phyloP scores from a whole-genome alignment of 2,888 invertebrate genomes.

The Galerucella calmariensis region DNA sequence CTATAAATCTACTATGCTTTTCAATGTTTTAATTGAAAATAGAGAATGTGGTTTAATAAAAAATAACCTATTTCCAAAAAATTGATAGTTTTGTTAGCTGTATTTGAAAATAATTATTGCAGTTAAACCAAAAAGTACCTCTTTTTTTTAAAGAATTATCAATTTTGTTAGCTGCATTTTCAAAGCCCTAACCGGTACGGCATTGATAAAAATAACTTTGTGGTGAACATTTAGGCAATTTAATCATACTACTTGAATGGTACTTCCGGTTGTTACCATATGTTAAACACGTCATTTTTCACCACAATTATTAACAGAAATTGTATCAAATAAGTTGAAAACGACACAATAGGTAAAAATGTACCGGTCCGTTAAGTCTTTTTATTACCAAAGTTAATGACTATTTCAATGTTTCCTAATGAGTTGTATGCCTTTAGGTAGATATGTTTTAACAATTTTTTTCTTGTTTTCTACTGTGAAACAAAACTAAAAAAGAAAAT shows the following conservation, averaged over 20 bases:
- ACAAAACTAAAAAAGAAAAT: too few relatives aligned
- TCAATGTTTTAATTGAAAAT: too few relatives aligned
- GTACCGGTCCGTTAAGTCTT: constrained; percentile 53
- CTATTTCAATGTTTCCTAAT: not conserved
- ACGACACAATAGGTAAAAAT: constrained; percentile 55
- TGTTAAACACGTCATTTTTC: constrained; percentile 61
- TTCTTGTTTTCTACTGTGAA: too few relatives aligned
- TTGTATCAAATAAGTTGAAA: constrained; percentile 63
- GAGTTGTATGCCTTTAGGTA: too few relatives aligned
- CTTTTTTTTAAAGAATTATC: not conserved
- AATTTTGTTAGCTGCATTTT: not conserved
- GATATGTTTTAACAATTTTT: too few relatives aligned
- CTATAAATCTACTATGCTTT: too few relatives aligned
- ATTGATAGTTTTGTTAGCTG: too few relatives aligned
- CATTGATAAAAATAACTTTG: constrained; percentile 47
- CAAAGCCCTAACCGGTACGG: not conserved
- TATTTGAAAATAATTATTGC: too few relatives aligned
- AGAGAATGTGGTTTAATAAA: too few relatives aligned
- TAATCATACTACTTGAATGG: constrained; percentile 61
- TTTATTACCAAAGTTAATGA: not conserved
- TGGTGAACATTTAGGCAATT: constrained; percentile 61
- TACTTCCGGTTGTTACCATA: constrained; percentile 61
- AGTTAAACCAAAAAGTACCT: too few relatives aligned
- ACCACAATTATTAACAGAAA: constrained; percentile 49
- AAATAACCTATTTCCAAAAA: too few relatives aligned